Evolutionary conservation across 2,888 invertebrate species (phyloP).

Genomic region (Hirudinaria manillensis): DNA sequence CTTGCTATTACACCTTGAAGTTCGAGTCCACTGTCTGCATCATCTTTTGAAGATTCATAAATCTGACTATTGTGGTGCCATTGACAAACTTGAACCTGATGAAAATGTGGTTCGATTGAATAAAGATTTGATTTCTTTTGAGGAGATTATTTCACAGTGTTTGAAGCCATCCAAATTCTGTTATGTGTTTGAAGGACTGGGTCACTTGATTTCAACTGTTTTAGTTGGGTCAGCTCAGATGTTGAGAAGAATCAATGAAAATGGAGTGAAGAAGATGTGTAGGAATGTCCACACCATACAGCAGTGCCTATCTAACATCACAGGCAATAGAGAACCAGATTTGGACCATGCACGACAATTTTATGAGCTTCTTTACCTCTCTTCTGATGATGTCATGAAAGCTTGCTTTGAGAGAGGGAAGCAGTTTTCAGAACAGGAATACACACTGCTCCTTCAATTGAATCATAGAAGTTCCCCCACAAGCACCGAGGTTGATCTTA

Average conservation of each 20-base stretch:
- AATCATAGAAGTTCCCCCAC: conserved; percentile 62
- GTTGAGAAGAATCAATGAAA: conserved; percentile 73
- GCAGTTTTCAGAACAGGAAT: conserved; percentile 79
- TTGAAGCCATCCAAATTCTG: conserved; percentile 70
- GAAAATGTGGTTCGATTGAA: conserved; percentile 71
- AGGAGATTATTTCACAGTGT: conserved; percentile 70
- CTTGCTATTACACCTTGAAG: conserved; percentile 81
- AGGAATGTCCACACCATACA: conserved; percentile 76
- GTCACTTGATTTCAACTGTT: conserved; percentile 72
- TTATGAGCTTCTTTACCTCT: conserved; percentile 71
- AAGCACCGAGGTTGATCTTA: conserved; percentile 45
- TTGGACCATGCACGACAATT: conserved; percentile 83
- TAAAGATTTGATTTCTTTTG: conserved; percentile 70
- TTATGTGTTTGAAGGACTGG: conserved; percentile 85
- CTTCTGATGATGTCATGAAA: conserved; percentile 66
- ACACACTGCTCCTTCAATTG: conserved; percentile 75
- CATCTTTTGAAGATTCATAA: conserved; percentile 66
- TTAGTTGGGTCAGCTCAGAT: conserved; percentile 74
- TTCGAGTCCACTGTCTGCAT: conserved; percentile 87
- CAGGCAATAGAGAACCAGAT: conserved; percentile 72
- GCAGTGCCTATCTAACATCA: conserved; percentile 75
- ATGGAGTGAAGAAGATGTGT: conserved; percentile 77
- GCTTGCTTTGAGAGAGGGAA: conserved; percentile 78
- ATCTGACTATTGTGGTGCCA: conserved; percentile 56
- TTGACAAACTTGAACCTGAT: conserved; percentile 72